phyloP scores from a whole-genome alignment of 1,140 invertebrate genomes.

The Cyclina sinensis region DNA sequence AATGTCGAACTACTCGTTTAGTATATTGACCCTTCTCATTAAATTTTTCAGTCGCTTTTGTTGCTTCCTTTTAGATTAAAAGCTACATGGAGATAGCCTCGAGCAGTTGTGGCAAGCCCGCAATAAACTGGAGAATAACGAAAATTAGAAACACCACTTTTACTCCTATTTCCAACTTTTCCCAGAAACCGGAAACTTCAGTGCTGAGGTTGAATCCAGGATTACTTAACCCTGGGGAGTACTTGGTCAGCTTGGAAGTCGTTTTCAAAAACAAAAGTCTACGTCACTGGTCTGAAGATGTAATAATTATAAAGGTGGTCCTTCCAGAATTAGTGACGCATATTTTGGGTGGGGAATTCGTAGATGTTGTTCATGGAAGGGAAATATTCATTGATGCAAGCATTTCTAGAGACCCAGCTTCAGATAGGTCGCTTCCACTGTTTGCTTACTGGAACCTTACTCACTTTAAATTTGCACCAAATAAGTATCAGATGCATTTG shows the following conservation, averaged over 20 bases:
- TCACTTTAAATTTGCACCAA: background rate
- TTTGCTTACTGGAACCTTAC: background rate
- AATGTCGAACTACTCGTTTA: no score
- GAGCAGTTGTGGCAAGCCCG: no score
- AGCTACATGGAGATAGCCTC: no score
- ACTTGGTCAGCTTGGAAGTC: slow-evolving; percentile 39
- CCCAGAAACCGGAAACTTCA: background rate
- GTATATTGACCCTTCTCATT: no score
- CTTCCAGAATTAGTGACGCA: slow-evolving; percentile 36
- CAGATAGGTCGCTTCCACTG: background rate
- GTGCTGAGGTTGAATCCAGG: background rate
- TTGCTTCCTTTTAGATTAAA: no score
- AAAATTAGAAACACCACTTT: no score
- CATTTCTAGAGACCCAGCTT: slow-evolving; percentile 1
- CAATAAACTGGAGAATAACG: no score
- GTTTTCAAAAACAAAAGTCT: background rate
- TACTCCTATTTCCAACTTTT: background rate
- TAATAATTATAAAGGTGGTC: background rate
- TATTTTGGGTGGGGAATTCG: slow-evolving; percentile 38
- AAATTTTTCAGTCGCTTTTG: no score
- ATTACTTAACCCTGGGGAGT: slow-evolving; percentile 13
- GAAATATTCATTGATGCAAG: background rate
- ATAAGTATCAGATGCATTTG: background rate
- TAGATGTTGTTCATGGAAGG: background rate
- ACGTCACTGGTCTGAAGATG: background rate